These are phyloP conservation scores for Eufriesea mexicana DNA, from an alignment of 1,140 invertebrate genomes.

Conservation along the genomic window DNA sequence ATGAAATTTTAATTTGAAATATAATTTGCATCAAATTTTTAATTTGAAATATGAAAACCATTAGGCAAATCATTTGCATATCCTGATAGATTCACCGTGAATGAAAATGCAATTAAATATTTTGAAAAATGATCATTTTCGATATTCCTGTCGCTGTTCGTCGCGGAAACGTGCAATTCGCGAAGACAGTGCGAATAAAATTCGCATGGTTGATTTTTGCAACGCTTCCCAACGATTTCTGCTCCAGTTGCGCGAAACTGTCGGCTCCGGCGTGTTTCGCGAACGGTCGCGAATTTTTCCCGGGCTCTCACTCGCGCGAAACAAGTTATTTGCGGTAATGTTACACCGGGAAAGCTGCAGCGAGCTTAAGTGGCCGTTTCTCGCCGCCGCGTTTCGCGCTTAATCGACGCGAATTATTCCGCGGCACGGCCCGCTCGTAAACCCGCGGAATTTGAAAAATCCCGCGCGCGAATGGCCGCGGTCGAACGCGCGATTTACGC, in stretches of 20 bases:
- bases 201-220: background rate
- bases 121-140: too few species aligned
- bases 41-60: too few species aligned
- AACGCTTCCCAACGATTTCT: background rate
- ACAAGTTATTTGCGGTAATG: constrained; percentile 3
- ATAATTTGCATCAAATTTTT: too few species aligned
- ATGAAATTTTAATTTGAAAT: too few species aligned
- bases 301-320: background rate
- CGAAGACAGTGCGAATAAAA: too few species aligned
- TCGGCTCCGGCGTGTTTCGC: background rate
- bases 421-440: background rate
- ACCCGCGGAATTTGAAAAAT: background rate
- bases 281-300: background rate
- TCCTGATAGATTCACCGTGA: too few species aligned
- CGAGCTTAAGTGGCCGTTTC: background rate
- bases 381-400: background rate
- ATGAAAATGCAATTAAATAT: too few species aligned
- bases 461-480: background rate
- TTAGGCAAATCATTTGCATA: too few species aligned
- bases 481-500: background rate
- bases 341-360: constrained; percentile 9
- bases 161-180: too few species aligned
- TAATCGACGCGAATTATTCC: constrained; percentile 29
- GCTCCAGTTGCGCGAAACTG: background rate
- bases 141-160: too few species aligned